Evolutionary conservation across 2,888 invertebrate genomes (phyloP).

Genomic region (Plebejus melissa): DNA sequence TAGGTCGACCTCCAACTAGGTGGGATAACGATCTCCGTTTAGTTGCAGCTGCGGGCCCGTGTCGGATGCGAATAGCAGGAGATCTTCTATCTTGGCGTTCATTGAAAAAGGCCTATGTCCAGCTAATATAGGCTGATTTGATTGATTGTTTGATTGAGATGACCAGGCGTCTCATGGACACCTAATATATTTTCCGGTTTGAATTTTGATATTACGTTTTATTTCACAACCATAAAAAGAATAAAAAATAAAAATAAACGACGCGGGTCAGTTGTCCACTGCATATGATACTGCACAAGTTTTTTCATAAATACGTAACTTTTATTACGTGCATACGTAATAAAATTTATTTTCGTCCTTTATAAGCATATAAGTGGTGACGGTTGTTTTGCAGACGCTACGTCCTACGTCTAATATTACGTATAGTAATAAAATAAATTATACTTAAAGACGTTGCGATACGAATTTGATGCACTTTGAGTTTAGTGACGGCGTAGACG

Average conservation of each 20-base stretch:
- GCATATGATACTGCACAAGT: background rate
- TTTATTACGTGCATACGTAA: background rate
- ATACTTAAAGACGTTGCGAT: background rate
- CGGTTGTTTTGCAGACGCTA: constrained; percentile 14
- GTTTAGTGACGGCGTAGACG: background rate
- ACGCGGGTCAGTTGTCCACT: background rate
- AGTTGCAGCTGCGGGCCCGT: no score
- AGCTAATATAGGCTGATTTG: no score
- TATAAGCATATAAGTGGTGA: background rate
- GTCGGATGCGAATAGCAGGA: no score
- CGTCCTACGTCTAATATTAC: background rate
- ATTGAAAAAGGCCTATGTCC: no score
- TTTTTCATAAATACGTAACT: background rate
- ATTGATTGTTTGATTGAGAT: background rate
- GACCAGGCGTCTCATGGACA: constrained; percentile 6
- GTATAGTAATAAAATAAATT: background rate
- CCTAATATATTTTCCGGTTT: background rate
- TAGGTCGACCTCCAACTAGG: no score
- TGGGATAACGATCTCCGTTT: no score
- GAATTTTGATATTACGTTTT: background rate
- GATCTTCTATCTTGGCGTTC: no score
- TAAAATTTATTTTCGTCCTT: background rate
- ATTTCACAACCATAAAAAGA: background rate
- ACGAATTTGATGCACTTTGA: background rate
- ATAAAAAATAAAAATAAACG: background rate